Evolutionary conservation across 1,140 invertebrate genomes (phyloP), one percentile per base, ranked within the genome.

Genomic region (Drosophila santomea): DNA sequence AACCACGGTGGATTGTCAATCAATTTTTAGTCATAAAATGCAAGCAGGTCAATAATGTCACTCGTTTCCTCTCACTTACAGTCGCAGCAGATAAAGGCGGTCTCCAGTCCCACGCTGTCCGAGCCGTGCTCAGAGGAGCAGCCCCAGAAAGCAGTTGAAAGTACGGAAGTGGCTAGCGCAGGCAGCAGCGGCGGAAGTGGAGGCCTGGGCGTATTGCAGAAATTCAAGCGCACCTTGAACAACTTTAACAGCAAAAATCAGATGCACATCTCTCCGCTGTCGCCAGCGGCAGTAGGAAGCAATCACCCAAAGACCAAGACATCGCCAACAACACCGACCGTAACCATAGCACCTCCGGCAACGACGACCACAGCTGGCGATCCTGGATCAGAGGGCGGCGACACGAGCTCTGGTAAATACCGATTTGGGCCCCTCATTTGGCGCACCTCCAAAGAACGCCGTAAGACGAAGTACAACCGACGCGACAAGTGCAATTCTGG

Each of bases 401-500:
- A 88, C 39, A 39, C 47, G 10, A 75, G 55, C 48, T 78, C 76
- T 2, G 66, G 68, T 6, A 91, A 79, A 62, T 92, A 92, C 74
- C 80, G 95, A 66, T 95, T 96, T 82, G 95, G 95, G 2, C 95
- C 95, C 35, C 93, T 96, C 15, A 94, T 95, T 41, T 96, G 95
- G 95, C 94, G 95, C 43, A 94, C 94, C 6, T 96, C 95, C 71
- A 96, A 96, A 85, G 95, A 96, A 80, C 93, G 95, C 39, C 95
- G 95, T 77, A 95, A 95, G 80, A 95, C 94, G 44, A 96, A 96
- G 91, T 95, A 95, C 25, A 94, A 95, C 35, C 93, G 95, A 56
- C 95, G 94, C 76, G 94, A 95, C 55, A 96, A 96, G 91, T 96
- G 96, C 90, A 96, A 96, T 91, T 96, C 95, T 76, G 95, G 95